These are phyloP conservation scores for Arvicanthis niloticus DNA, from an alignment of 2,113 vertebrate genomes.

Conservation along the genomic window DNA sequence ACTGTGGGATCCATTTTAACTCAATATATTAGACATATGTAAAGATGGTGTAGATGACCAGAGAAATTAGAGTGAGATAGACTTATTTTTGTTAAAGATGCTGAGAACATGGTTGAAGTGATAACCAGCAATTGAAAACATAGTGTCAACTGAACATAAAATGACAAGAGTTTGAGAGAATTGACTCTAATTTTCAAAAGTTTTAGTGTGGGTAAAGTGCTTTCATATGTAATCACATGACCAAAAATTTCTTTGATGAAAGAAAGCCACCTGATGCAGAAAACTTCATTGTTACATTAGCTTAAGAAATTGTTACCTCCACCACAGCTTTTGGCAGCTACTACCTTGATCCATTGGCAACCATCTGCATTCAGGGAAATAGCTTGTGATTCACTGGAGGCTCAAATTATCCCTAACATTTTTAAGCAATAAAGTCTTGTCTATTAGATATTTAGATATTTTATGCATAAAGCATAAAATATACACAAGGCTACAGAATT, in stretches of 20 bases:
- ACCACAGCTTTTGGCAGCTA: not conserved
- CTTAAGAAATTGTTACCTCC: not conserved
- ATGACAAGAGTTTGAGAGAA: not conserved
- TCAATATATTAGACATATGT: not conserved
- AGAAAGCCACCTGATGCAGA: not conserved
- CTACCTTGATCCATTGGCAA: not conserved
- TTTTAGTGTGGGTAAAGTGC: not conserved
- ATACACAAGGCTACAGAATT: not conserved
- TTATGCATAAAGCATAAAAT: not conserved
- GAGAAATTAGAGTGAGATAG: not conserved
- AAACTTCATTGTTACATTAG: not conserved
- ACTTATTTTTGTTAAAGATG: not conserved
- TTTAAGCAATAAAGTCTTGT: not conserved
- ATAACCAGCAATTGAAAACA: not conserved
- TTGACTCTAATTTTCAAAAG: not conserved
- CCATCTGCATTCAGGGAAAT: not conserved
- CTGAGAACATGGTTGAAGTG: not conserved
- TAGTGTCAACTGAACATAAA: not conserved
- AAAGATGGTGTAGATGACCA: not conserved
- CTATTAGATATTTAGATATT: not conserved
- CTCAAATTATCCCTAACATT: too few species aligned
- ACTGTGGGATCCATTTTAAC: not conserved
- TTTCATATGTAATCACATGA: not conserved
- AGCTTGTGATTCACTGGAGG: not conserved
- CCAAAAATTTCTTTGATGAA: not conserved